Evolutionary conservation across 2,113 vertebrate genomes (phyloP), one percentile per base, ranked within the genome.

Genomic region (Prunella himalayana): DNA sequence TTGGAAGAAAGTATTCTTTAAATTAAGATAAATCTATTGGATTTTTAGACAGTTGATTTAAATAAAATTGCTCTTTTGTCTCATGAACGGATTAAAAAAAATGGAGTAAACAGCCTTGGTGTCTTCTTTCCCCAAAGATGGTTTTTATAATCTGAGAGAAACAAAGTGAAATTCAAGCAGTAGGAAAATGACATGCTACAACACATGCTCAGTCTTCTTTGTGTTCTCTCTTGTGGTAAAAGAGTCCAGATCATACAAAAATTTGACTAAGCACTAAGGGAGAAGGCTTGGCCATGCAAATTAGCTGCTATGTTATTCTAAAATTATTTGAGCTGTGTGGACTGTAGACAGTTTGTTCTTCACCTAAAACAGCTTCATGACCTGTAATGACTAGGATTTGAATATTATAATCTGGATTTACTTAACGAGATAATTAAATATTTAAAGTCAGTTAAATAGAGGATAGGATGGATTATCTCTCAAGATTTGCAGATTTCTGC

Each of bases 351-450:
- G 57, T 85, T 78, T 73, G 21, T 80, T 65, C 24, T 76, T 66
- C 30, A 54, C 49, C 88, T 82, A 78, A 90, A 97, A 33, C 33
- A 94, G 49, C 71, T 68, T 59, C n/a, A 79, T 92, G 82, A 94
- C 90, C 78, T 89, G 15, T 85, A 90, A 89, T 91, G 78, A 89
- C 2, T 84, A 73, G 41, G 39, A 94, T 93, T 97, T 97, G 78
- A 89, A 90, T 97, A 64, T 56, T 53, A 57, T 97, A 96, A 97
- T 95, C 80, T 96, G 93, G 96, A 89, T 97, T 97, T 97, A 96
- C 87, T 97, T 97, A 96, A 91, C 79, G 90, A 95, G 92, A 91
- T 96, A 97, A 97, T 97, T 96, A 97, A 98, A 96, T 97, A 97
- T 97, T 95, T 96, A 92, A 93, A 94, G 56, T 93, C 81, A 66